phyloP scores from a whole-genome alignment of 2,797 vertebrate genomes.

The Chelmon rostratus region DNA sequence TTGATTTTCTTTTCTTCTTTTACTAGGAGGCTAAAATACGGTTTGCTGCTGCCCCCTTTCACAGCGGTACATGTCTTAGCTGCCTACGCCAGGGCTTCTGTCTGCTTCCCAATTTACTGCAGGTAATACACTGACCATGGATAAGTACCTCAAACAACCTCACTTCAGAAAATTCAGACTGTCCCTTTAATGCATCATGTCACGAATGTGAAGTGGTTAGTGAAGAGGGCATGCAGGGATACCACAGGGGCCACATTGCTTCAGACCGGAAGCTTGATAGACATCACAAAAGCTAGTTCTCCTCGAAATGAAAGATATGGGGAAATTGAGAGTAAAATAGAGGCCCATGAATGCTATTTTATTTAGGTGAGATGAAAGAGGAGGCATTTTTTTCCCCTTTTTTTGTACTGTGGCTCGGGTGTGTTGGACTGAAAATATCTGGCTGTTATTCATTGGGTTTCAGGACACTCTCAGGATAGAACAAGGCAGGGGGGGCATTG shows the following conservation, averaged over 20 bases:
- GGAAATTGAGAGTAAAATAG: constrained; percentile 50
- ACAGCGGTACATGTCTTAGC: too few species aligned
- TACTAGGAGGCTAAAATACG: too few species aligned
- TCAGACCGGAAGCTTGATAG: constrained; percentile 26
- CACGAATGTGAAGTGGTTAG: constrained; percentile 31
- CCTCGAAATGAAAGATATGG: constrained; percentile 35
- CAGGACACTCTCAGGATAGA: constrained; percentile 39
- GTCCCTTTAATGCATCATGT: constrained; percentile 35
- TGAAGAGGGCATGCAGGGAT: constrained; percentile 44
- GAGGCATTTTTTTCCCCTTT: neutral
- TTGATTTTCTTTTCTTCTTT: too few species aligned
- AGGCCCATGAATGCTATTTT: constrained; percentile 29
- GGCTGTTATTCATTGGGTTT: constrained; percentile 60
- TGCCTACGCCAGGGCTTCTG: too few species aligned
- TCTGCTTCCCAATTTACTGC: too few species aligned
- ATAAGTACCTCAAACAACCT: too few species aligned
- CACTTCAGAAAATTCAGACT: too few species aligned
- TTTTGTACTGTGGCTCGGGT: constrained; percentile 21
- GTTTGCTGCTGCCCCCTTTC: too few species aligned
- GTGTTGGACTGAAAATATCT: constrained; percentile 40
- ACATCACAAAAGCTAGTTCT: constrained; percentile 50
- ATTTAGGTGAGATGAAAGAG: constrained; percentile 44
- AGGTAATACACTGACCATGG: too few species aligned
- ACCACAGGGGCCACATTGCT: constrained; percentile 1
- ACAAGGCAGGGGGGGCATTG: constrained; percentile 45